Percentiles rank a stretch among this genome's conserved stretches.
phyloP scores from a whole-genome alignment of 2,113 vertebrate genomes.

The Anser brachyrhynchus region DNA sequence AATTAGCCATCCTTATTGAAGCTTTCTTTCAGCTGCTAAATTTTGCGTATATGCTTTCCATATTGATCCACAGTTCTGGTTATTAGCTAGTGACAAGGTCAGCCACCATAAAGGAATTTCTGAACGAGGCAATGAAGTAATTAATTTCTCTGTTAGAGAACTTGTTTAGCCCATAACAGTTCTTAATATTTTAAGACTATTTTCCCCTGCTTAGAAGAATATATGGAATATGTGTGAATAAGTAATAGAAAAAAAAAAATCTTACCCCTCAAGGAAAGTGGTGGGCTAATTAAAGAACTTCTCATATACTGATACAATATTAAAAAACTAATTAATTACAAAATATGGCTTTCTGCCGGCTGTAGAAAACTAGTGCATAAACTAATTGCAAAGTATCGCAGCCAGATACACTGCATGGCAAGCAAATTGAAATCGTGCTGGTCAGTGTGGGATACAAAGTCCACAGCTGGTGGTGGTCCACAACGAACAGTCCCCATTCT shows the following conservation, averaged over 20 bases:
- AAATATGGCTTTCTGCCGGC: background rate
- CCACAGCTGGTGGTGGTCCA: background rate
- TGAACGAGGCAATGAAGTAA: conserved; percentile 11
- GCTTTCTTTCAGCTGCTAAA: background rate
- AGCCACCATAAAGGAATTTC: conserved; percentile 8
- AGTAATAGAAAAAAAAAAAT: background rate
- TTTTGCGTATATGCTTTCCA: background rate
- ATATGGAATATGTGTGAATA: background rate
- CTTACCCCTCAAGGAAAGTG: background rate
- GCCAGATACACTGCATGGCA: background rate
- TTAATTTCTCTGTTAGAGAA: background rate
- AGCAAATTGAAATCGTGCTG: background rate
- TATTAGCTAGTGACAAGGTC: conserved; percentile 15
- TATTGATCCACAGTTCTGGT: background rate
- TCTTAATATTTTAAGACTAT: conserved; percentile 12
- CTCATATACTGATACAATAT: background rate
- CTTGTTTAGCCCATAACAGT: conserved; percentile 1
- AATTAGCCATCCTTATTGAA: background rate
- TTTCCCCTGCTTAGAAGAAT: background rate
- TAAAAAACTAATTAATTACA: conserved; percentile 16
- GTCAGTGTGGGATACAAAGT: background rate
- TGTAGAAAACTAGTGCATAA: background rate
- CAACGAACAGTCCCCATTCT: rapidly evolving
- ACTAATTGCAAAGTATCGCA: background rate
- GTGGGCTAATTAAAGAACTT: conserved; percentile 13